Conservation (phyloP, 2,888 invertebrate genomes). For the Sesia apiformis region DNA sequence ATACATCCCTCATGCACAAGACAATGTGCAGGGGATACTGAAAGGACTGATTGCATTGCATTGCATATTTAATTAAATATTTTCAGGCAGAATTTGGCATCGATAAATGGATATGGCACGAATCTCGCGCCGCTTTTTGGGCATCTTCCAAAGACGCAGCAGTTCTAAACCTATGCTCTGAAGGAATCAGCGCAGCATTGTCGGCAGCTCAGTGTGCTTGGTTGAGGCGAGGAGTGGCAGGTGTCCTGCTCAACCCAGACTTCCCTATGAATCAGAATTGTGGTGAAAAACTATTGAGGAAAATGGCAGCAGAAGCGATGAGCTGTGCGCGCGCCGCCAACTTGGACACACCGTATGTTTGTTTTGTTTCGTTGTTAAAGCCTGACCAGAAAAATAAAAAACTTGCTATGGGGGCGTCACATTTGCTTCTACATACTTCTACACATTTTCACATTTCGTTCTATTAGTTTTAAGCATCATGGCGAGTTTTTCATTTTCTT, state of each 20-base stretch:
- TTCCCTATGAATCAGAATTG: slow-evolving; percentile 30
- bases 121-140: slow-evolving; percentile 33
- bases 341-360: slow-evolving; percentile 46
- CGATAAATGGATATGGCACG: slow-evolving; percentile 40
- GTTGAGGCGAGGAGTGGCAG: slow-evolving; percentile 45
- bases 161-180: slow-evolving; percentile 49
- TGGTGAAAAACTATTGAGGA: slow-evolving; percentile 36
- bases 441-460: too few relatives aligned
- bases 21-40: too few relatives aligned
- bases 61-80: too few relatives aligned
- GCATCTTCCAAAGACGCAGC: slow-evolving; percentile 34
- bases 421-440: too few relatives aligned
- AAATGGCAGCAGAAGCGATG: slow-evolving; percentile 39
- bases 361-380: too few relatives aligned
- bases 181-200: slow-evolving; percentile 31
- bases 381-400: too few relatives aligned
- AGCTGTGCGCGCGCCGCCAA: slow-evolving; percentile 38
- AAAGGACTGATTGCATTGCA: too few relatives aligned
- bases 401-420: too few relatives aligned
- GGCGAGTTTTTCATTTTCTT: too few relatives aligned
- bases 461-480: too few relatives aligned
- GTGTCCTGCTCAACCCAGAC: slow-evolving; percentile 46
- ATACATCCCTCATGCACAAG: too few relatives aligned
- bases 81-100: slow-evolving; percentile 22
- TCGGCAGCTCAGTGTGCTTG: slow-evolving; percentile 45